Evolutionary conservation across 1,140 invertebrate species (phyloP), one percentile per base, ranked within the genome.

Genomic region (Formica exsecta): DNA sequence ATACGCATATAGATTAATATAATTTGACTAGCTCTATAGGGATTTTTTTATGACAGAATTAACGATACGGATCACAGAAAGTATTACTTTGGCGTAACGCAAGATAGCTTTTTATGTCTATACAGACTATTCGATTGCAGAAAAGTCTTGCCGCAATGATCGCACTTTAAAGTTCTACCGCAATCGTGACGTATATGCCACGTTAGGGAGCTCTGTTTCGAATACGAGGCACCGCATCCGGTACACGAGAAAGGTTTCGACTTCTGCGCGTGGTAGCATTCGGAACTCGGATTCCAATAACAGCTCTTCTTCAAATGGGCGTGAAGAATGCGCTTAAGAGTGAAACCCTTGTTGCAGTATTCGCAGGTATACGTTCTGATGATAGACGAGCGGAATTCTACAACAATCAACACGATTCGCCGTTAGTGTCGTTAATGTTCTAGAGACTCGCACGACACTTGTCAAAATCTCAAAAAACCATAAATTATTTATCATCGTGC

Each of bases 131-230:
- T 94, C 41, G 90, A 93, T 61, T 94, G 93, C 7, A 94, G 89
- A 86, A 95, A 96, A 1, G 91, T 93, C 51, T 95, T 94, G 32
- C 90, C 92, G 80, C 95, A 96, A 19, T 77, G 80, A 6, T 91
- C 79, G 71, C 95, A 96, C 5, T 90, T 89, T 36, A 92, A 84
- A 0, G 86, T 93, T 38, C 73, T 90, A 7, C 92, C 92, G 59
- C 92, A 93, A 25, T 92, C 91, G 73, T 91, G 81, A 51, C 92
- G 90, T 16, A 92, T 66, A 32, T 93, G 92, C 64, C 88, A 90
- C 32, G 73, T 81, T 7, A 93, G 73, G 32, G 88, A 87, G 0
- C 68, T 70, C 22, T 86, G 88, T 41, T 91, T 92, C 7, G 87
- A 76, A 65, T 92, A 93, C 41, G 83, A 77, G 0, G 90, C 83